These are phyloP conservation scores for Megalopta genalis DNA, from an alignment of 1,140 invertebrate genomes.

Conservation along the genomic window DNA sequence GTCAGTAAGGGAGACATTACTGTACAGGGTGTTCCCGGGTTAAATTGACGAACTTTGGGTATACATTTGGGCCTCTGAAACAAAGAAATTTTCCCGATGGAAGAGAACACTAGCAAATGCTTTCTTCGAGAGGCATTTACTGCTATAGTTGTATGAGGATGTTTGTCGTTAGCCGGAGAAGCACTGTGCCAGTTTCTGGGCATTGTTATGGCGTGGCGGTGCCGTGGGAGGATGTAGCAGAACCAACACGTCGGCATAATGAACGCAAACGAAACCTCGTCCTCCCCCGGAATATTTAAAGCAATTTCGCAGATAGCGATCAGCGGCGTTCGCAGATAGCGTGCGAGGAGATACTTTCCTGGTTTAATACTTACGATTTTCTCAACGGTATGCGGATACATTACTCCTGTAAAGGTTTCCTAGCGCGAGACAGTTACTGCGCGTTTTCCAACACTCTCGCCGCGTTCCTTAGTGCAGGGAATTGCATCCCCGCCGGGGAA, in stretches of 20 bases:
- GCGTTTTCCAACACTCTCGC: slow-evolving; percentile 58
- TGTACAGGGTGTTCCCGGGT: no score
- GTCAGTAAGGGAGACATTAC: no score
- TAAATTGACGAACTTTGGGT: no score
- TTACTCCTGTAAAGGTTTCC: slow-evolving; percentile 57
- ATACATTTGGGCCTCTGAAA: no score
- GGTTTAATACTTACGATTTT: slow-evolving; percentile 58
- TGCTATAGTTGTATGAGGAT: no score
- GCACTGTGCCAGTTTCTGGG: no score
- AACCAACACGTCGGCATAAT: slow-evolving; percentile 5
- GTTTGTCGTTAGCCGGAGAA: no score
- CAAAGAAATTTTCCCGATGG: no score
- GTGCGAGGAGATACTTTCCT: slow-evolving; percentile 58
- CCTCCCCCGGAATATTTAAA: slow-evolving; percentile 53
- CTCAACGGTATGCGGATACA: slow-evolving; percentile 56
- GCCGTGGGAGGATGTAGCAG: no score
- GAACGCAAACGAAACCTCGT: slow-evolving; percentile 14
- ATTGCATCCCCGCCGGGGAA: neutral
- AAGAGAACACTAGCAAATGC: no score
- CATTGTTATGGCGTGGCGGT: no score
- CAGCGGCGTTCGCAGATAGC: slow-evolving; percentile 31
- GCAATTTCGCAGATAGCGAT: slow-evolving; percentile 39
- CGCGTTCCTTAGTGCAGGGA: neutral
- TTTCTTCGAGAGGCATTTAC: no score
- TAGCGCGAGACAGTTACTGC: slow-evolving; percentile 50